These are phyloP conservation scores for Vulpes vulpes DNA, from an alignment of 2,113 vertebrate species.

Conservation along the genomic window DNA sequence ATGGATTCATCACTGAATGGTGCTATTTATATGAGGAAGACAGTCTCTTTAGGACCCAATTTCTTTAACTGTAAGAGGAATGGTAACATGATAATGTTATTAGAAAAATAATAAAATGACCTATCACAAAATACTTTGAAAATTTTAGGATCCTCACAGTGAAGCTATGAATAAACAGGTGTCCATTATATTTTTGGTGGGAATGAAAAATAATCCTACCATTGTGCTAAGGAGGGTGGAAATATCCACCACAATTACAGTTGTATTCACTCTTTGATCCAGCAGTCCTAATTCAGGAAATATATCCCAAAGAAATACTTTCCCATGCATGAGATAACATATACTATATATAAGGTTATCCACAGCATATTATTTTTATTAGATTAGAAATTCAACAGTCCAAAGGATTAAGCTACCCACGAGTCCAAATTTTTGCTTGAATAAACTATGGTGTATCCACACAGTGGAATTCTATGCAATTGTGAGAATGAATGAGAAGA, in stretches of 20 bases:
- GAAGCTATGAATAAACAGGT: background rate
- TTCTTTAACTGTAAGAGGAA: background rate
- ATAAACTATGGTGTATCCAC: background rate
- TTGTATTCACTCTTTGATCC: background rate
- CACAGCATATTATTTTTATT: background rate
- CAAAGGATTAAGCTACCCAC: background rate
- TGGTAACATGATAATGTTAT: background rate
- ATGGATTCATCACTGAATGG: background rate
- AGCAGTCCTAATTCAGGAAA: background rate
- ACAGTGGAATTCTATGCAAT: background rate
- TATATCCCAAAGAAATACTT: background rate
- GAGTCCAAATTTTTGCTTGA: background rate
- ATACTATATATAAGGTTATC: background rate
- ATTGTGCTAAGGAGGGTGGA: background rate
- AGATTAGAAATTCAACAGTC: background rate
- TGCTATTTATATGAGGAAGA: background rate
- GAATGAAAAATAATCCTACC: background rate
- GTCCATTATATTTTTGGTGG: background rate
- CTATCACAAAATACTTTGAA: background rate
- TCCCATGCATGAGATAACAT: background rate
- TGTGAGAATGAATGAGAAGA: background rate
- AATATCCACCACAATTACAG: background rate
- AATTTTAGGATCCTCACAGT: background rate
- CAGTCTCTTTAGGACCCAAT: background rate
- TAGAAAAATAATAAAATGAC: constrained; percentile 37